These are phyloP conservation scores for Megalopta genalis DNA, from an alignment of 1,140 invertebrate genomes.

Conservation along the genomic window DNA sequence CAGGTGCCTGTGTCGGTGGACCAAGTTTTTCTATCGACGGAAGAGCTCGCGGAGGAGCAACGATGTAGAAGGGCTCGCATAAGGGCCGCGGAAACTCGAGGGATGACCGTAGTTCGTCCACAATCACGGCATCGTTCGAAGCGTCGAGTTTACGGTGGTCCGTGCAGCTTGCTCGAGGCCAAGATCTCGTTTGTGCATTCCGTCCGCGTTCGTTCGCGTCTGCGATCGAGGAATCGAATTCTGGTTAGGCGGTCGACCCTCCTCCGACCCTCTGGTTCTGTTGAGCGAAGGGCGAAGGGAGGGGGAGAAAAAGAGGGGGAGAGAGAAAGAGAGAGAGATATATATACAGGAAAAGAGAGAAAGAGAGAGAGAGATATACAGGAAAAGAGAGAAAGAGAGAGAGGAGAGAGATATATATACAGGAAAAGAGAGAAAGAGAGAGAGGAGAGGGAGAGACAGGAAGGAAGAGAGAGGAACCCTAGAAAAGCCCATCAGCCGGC, in stretches of 20 bases:
- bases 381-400: no score
- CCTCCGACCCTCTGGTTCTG: background rate
- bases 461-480: background rate
- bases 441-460: background rate
- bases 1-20: no score
- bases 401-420: no score
- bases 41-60: background rate
- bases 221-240: slow-evolving; percentile 64
- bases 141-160: slow-evolving; percentile 41
- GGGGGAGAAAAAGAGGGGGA: no score
- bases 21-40: no score
- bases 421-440: no score
- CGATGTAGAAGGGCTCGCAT: background rate
- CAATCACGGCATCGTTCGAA: slow-evolving; percentile 33
- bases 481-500: slow-evolving; percentile 45
- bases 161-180: slow-evolving; percentile 6
- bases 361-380: no score
- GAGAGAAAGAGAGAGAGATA: no score
- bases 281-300: no score
- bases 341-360: no score
- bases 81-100: slow-evolving; percentile 15
- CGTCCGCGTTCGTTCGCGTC: slow-evolving; percentile 40
- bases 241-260: slow-evolving; percentile 47
- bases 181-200: slow-evolving; percentile 58
- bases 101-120: background rate